Evolutionary conservation across 1,140 invertebrate species (phyloP).

Genomic region (Musca vetustissima): DNA sequence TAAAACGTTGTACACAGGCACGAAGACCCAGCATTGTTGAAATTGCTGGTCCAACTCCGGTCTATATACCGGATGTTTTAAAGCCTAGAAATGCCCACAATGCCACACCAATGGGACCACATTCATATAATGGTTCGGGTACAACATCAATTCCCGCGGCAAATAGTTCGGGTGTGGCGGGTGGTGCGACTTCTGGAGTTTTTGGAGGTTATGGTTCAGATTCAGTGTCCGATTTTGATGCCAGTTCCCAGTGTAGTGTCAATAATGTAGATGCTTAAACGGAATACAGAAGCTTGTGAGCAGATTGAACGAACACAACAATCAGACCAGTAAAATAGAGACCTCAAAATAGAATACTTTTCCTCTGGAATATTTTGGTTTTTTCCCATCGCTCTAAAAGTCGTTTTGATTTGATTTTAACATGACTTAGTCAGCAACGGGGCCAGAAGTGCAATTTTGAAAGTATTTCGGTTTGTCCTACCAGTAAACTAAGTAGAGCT

Average conservation of each 20-base stretch:
- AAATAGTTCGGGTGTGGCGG: slow-evolving; percentile 27
- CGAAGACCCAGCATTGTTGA: slow-evolving; percentile 52
- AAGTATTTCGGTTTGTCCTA: no score
- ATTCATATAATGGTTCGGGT: slow-evolving; percentile 10
- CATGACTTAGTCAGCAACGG: no score
- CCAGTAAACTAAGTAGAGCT: no score
- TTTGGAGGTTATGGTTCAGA: slow-evolving; percentile 47
- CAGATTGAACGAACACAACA: no score
- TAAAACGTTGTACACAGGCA: slow-evolving; percentile 51
- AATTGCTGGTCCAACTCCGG: slow-evolving; percentile 45
- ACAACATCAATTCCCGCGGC: background rate
- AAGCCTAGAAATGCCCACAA: slow-evolving; percentile 31
- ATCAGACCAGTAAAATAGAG: no score
- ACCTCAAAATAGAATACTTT: no score
- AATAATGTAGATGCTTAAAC: slow-evolving; percentile 50
- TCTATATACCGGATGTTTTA: slow-evolving; percentile 49
- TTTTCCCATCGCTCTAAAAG: no score
- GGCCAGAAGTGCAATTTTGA: no score
- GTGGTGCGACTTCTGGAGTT: slow-evolving; percentile 18
- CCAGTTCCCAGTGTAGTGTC: slow-evolving; percentile 51
- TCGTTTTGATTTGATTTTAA: no score
- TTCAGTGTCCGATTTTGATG: slow-evolving; percentile 47
- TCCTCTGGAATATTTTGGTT: no score
- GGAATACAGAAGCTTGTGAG: no score
- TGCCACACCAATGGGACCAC: background rate